Conservation (phyloP, 2,797 vertebrate genomes). For the Channa striata region DNA sequence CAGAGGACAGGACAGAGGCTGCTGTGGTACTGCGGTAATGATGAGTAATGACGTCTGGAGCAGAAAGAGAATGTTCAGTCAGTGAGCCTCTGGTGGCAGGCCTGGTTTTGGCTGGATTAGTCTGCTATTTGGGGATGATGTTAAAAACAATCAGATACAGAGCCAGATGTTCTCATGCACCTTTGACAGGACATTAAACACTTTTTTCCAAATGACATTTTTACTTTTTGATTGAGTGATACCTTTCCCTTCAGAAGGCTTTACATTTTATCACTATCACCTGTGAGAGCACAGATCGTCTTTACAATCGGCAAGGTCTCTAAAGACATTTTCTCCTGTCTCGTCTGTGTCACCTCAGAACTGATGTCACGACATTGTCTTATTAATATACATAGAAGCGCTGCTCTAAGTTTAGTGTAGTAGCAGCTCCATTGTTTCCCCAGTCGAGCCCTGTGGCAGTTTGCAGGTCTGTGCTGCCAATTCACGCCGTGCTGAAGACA, state of each 20-base stretch:
- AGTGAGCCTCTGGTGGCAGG: constrained; percentile 36
- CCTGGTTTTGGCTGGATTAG: constrained; percentile 39
- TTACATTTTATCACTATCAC: background rate
- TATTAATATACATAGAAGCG: constrained; percentile 19
- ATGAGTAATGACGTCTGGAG: constrained; percentile 66
- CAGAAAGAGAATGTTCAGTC: constrained; percentile 32
- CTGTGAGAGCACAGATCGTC: constrained; percentile 24
- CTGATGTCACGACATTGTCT: constrained; percentile 57
- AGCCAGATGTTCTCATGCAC: constrained; percentile 13
- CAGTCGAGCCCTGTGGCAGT: constrained; percentile 9
- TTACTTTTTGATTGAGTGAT: constrained; percentile 20
- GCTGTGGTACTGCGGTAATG: constrained; percentile 53
- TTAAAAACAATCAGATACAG: constrained; percentile 9
- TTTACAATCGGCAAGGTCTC: constrained; percentile 43
- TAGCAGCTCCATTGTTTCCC: constrained; percentile 21
- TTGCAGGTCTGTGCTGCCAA: constrained; percentile 18
- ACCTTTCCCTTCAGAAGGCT: background rate
- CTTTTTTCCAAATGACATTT: constrained; percentile 23
- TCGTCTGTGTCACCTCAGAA: constrained; percentile 48
- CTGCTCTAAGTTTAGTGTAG: constrained; percentile 56
- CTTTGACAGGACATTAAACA: constrained; percentile 6
- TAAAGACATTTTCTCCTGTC: constrained; percentile 20
- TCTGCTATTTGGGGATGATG: constrained; percentile 6
- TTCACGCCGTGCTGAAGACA: constrained; percentile 28
- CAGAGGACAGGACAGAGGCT: constrained; percentile 39